These are phyloP conservation scores for Aphodius sticticus DNA, from an alignment of 2,888 invertebrate species.

Conservation along the genomic window DNA sequence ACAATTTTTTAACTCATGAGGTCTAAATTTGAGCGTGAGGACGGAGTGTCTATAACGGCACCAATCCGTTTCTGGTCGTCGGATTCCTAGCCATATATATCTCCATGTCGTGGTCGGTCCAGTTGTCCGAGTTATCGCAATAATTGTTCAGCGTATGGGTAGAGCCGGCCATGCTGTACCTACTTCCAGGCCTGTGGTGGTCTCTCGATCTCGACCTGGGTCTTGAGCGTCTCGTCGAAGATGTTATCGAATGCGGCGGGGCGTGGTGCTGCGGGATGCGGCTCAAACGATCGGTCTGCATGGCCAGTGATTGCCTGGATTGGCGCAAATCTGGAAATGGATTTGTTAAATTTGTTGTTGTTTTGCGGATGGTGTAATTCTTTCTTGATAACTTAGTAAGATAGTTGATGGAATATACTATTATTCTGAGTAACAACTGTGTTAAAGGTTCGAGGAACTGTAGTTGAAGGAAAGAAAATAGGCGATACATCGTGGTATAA, in stretches of 20 bases:
- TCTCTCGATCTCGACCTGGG: constrained; percentile 79
- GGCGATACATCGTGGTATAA: no score
- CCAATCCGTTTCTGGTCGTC: constrained; percentile 83
- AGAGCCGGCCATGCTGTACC: constrained; percentile 80
- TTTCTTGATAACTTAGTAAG: neutral
- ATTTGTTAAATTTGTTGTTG: neutral
- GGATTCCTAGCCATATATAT: constrained; percentile 94
- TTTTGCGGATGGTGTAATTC: neutral
- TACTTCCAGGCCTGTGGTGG: constrained; percentile 76
- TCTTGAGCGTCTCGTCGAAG: constrained; percentile 63
- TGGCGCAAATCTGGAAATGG: constrained; percentile 76
- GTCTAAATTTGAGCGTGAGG: constrained; percentile 10
- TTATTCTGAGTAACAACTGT: no score
- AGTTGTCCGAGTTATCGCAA: constrained; percentile 89
- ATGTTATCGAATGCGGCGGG: constrained; percentile 61
- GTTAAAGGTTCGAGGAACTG: no score
- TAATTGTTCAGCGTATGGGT: constrained; percentile 84
- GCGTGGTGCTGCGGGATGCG: constrained; percentile 69
- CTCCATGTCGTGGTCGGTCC: constrained; percentile 96
- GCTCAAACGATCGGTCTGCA: constrained; percentile 82
- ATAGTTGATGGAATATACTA: neutral
- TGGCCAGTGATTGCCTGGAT: constrained; percentile 85
- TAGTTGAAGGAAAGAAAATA: no score
- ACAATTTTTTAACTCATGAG: neutral
- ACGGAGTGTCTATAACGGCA: constrained; percentile 69